Percentiles rank a stretch among this genome's conserved stretches.
These are phyloP conservation scores for Actinia equina DNA, from an alignment of 64 coral and sea anemone species.

Conservation along the genomic window DNA sequence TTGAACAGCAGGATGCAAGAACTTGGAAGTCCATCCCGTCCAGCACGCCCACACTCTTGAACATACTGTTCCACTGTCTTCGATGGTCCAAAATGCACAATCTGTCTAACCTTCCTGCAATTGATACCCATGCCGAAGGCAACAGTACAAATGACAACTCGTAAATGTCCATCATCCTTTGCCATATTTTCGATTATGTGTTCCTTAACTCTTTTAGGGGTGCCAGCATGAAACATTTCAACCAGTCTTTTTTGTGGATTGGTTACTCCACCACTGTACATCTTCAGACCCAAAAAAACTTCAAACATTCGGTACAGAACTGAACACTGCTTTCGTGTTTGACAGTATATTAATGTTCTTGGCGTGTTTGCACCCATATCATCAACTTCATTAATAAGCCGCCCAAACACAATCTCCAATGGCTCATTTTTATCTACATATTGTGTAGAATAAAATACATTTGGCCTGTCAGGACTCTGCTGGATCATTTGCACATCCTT, in stretches of 20 bases:
- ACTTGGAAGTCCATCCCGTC: slow-evolving; percentile 42
- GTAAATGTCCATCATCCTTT: slow-evolving; percentile 51
- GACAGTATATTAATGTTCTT: slow-evolving; percentile 78
- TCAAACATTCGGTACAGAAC: slow-evolving; percentile 72
- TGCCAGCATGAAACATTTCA: slow-evolving; percentile 82
- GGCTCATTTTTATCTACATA: slow-evolving; percentile 57
- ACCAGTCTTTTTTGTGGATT: slow-evolving; percentile 44
- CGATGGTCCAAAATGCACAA: slow-evolving; percentile 42
- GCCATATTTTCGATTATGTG: slow-evolving; percentile 55
- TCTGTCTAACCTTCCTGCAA: slow-evolving; percentile 21
- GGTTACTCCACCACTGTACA: slow-evolving; percentile 23
- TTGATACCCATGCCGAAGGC: slow-evolving; percentile 60
- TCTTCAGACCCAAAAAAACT: slow-evolving; percentile 38
- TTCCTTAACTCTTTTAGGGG: slow-evolving; percentile 48
- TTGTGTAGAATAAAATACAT: slow-evolving; percentile 30
- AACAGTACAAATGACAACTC: slow-evolving; percentile 60
- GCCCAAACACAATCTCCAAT: slow-evolving; percentile 38
- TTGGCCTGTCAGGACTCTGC: slow-evolving; percentile 54
- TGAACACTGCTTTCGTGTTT: slow-evolving; percentile 75
- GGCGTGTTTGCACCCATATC: slow-evolving; percentile 22
- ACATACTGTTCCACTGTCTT: slow-evolving; percentile 47
- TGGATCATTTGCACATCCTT: slow-evolving; percentile 48
- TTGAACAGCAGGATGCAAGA: slow-evolving; percentile 59
- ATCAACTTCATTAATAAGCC: slow-evolving; percentile 60
- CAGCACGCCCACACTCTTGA: slow-evolving; percentile 50